These are phyloP conservation scores for Trichonephila clavipes DNA, from an alignment of 1,140 invertebrate species.

Conservation along the genomic window DNA sequence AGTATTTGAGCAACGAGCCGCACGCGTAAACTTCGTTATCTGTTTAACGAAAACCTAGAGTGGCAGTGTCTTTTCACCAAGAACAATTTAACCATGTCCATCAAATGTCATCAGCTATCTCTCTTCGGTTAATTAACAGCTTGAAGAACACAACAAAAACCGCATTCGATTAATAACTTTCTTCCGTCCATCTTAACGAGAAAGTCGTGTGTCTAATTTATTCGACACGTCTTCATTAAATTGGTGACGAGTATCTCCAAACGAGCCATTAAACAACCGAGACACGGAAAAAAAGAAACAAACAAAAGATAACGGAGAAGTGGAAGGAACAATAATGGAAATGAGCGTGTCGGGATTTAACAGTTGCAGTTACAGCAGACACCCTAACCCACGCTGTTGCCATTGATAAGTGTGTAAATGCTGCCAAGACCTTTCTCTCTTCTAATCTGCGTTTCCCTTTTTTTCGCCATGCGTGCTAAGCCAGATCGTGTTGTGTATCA, in stretches of 20 bases:
- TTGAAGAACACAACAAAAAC: not conserved
- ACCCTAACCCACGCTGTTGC: slow-evolving; percentile 21
- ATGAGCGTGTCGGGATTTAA: slow-evolving; percentile 17
- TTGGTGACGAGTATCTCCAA: not conserved
- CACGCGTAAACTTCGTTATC: not conserved
- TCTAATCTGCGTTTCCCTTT: not conserved
- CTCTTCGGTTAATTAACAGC: slow-evolving; percentile 7
- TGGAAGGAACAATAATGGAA: slow-evolving; percentile 5
- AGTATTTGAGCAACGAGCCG: not conserved
- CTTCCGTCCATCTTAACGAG: not conserved
- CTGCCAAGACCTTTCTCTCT: not conserved
- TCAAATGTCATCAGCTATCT: not conserved
- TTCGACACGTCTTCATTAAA: slow-evolving; percentile 60
- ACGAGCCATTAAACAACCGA: not conserved
- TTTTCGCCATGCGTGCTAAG: slow-evolving; percentile 31
- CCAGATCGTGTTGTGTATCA: slow-evolving; percentile 70
- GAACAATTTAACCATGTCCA: not conserved
- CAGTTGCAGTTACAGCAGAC: not conserved
- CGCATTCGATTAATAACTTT: not conserved
- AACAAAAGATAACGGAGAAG: not conserved
- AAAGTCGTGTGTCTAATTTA: slow-evolving; percentile 56
- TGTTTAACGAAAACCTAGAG: not conserved
- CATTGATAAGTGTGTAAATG: slow-evolving; percentile 9
- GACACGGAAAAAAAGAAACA: slow-evolving; percentile 67
- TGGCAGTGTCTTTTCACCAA: not conserved